Evolutionary conservation across 2,113 vertebrate genomes (phyloP).

Genomic region (Forbesichthys papilliferus): DNA sequence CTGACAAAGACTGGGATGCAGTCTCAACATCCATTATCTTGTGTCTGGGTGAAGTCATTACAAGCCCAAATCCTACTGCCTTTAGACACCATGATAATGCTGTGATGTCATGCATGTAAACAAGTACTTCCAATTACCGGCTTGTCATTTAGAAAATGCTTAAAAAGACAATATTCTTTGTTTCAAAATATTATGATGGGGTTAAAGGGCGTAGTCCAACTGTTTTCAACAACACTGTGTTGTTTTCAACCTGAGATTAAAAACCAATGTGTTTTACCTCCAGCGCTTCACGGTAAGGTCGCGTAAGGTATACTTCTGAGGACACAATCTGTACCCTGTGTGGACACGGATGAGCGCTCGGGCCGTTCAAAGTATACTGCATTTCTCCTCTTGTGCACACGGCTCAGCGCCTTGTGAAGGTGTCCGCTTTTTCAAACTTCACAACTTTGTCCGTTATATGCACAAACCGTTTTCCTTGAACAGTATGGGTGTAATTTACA

Average conservation of each 20-base stretch:
- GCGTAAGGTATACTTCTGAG: slow-evolving; percentile 3
- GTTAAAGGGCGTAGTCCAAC: slow-evolving; percentile 69
- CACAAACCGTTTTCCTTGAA: too few relatives aligned
- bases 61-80: slow-evolving; percentile 45
- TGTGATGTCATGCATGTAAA: slow-evolving; percentile 71
- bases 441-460: too few relatives aligned
- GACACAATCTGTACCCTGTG: too few relatives aligned
- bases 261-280: slow-evolving; percentile 51
- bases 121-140: slow-evolving; percentile 59
- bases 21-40: background rate
- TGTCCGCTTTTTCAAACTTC: too few relatives aligned
- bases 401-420: too few relatives aligned
- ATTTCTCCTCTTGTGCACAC: too few relatives aligned
- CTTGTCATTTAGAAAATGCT: slow-evolving; percentile 57
- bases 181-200: slow-evolving; percentile 67
- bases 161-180: slow-evolving; percentile 70
- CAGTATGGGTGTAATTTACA: too few relatives aligned
- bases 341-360: too few relatives aligned
- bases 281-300: slow-evolving; percentile 44
- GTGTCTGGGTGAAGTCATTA: background rate
- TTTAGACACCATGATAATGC: slow-evolving; percentile 58
- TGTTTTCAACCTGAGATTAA: slow-evolving; percentile 80
- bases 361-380: too few relatives aligned
- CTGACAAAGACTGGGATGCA: slow-evolving; percentile 5
- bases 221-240: slow-evolving; percentile 62